A percentile compares a stretch with the other conserved stretches of the same genome.
Evolutionary conservation across 2,113 vertebrate genomes (phyloP).

Genomic region (Spea bombifrons): DNA sequence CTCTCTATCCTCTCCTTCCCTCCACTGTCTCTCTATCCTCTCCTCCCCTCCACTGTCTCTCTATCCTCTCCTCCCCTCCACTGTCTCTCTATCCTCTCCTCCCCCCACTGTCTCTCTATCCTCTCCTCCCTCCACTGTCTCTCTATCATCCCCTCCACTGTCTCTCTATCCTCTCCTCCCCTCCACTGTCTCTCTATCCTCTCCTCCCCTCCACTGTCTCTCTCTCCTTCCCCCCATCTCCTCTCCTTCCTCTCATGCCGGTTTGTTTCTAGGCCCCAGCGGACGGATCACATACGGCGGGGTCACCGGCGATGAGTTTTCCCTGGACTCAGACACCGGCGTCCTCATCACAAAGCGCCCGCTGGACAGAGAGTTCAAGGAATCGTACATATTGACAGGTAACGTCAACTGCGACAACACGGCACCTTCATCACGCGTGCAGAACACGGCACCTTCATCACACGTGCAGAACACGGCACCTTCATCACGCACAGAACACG

Average conservation of each 20-base stretch:
- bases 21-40: no score
- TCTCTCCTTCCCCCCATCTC: background rate
- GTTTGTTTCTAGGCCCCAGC: background rate
- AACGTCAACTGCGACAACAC: background rate
- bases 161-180: background rate
- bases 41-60: background rate
- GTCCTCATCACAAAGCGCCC: constrained; percentile 17
- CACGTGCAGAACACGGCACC: no score
- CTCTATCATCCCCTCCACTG: background rate
- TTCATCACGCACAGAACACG: background rate
- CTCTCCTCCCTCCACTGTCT: no score
- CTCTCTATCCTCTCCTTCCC: no score
- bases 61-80: background rate
- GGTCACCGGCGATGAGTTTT: constrained; percentile 8
- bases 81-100: background rate
- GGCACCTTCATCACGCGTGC: no score
- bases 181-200: background rate
- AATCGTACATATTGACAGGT: constrained; percentile 27
- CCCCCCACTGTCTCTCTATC: background rate
- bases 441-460: no score
- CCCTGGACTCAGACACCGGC: constrained; percentile 30
- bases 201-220: background rate
- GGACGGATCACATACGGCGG: constrained; percentile 33
- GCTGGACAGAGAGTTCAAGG: constrained; percentile 23
- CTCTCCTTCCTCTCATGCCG: background rate